These are phyloP conservation scores for Cardiocondyla obscurior DNA, from an alignment of 1,140 invertebrate genomes.

Conservation along the genomic window DNA sequence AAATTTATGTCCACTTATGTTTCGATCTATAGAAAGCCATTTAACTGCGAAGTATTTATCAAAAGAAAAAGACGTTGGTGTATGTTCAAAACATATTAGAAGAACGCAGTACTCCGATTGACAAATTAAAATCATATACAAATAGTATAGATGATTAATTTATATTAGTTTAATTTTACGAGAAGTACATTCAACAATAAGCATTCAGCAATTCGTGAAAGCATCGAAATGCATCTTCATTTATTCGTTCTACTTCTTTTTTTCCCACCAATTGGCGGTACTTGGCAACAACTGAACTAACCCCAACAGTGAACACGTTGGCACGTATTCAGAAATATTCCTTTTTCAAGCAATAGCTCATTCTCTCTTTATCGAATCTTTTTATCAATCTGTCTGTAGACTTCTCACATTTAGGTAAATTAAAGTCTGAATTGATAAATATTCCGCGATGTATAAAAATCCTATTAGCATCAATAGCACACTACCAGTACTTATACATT, in stretches of 20 bases:
- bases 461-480: constrained; percentile 19
- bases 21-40: no score
- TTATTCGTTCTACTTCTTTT: background rate
- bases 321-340: constrained; percentile 34
- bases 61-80: background rate
- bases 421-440: background rate
- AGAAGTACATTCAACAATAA: no score
- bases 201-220: no score
- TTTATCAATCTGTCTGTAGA: background rate
- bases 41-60: no score
- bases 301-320: background rate
- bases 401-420: constrained; percentile 32
- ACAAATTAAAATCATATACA: background rate
- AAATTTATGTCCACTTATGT: no score
- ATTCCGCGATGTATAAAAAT: background rate
- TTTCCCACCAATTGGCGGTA: background rate
- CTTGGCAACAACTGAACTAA: constrained; percentile 16
- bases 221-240: background rate
- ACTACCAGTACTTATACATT: background rate
- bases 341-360: background rate
- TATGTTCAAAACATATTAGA: background rate
- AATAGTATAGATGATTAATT: background rate
- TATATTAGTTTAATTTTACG: background rate
- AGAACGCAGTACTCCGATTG: no score
- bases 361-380: constrained; percentile 2